Evolutionary conservation across 2,113 vertebrate species (phyloP).

Genomic region (Pyrgilauda ruficollis): DNA sequence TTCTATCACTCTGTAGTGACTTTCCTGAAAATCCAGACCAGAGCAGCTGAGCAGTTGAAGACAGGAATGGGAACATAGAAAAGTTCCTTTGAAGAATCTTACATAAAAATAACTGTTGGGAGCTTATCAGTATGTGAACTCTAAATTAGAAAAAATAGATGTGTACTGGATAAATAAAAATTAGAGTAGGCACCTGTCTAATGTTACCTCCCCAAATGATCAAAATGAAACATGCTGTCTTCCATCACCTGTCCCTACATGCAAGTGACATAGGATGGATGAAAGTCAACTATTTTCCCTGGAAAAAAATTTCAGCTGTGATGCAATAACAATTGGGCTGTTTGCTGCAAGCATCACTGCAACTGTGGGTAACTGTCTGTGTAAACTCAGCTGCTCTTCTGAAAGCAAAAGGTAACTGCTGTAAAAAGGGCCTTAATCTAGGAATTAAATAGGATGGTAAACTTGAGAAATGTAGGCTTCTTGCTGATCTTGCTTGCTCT

Average conservation of each 20-base stretch:
- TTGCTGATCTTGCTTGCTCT: not conserved
- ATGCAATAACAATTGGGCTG: not conserved
- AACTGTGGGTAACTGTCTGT: not conserved
- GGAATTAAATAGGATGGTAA: not conserved
- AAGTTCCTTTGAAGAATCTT: not conserved
- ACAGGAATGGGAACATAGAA: not conserved
- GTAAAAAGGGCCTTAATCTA: not conserved
- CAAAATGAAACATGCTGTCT: not conserved
- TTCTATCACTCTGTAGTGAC: not conserved
- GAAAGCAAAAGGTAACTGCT: not conserved
- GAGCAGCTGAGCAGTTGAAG: not conserved
- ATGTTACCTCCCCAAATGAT: not conserved
- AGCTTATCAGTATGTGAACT: not conserved
- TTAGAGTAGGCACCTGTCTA: not conserved
- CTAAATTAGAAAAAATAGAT: not conserved
- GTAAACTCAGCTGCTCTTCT: not conserved
- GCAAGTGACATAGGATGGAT: not conserved
- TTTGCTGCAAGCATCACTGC: not conserved
- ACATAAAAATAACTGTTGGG: not conserved
- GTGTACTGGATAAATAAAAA: not conserved
- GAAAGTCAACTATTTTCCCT: not conserved
- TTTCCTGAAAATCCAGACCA: not conserved
- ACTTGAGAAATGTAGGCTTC: not conserved
- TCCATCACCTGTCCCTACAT: not conserved
- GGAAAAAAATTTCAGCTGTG: not conserved